Evolutionary conservation across 2,888 invertebrate genomes (phyloP), one percentile per base, ranked within the genome.

Genomic region (Cremastinae sp.): DNA sequence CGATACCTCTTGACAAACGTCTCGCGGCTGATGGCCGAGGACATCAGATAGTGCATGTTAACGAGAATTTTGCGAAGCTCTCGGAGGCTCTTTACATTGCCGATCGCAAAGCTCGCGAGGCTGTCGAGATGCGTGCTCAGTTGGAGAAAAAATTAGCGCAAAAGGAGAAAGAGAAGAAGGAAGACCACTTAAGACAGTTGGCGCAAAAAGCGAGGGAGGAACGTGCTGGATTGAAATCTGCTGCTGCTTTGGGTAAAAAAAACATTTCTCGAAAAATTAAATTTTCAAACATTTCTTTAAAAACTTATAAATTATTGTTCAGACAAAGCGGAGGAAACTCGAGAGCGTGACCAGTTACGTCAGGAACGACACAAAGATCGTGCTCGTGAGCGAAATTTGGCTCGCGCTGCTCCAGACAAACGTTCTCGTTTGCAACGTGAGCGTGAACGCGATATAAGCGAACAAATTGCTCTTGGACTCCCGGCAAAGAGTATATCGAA

Each of bases 61-160:
- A 99, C 89, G 99, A 99, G 89, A 99, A 99, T 90, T 99, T 99
- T 90, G 98, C 99, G 0, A 99, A 99, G 88, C 92, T 99, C 69
- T 97, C 99, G 0, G 99, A 99, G 89, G 97, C 99, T 0, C 91
- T 99, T 59, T 99, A 98, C 88, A 98, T 99, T 83, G 99, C 99
- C 0, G 99, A 99, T 88, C 91, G 96, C 85, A 99, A 99, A 90
- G 98, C 99, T 0, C 92, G 99, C 53, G 99, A 99, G 90, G 98
- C 98, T 0, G 99, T 99, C 0, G 99, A 99, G 87, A 97, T 97
- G 82, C 91, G 99, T 28, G 97, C 98, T 0, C 97, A 98, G 86
- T 91, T 99, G 0, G 99, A 99, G 89, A 96, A 97, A 91, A 96
- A 98, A 90, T 89, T 99, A 80, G 99, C 99, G 0, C 98, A 99